phyloP scores from a whole-genome alignment of 2,113 vertebrate species.

The Oceanites oceanicus region DNA sequence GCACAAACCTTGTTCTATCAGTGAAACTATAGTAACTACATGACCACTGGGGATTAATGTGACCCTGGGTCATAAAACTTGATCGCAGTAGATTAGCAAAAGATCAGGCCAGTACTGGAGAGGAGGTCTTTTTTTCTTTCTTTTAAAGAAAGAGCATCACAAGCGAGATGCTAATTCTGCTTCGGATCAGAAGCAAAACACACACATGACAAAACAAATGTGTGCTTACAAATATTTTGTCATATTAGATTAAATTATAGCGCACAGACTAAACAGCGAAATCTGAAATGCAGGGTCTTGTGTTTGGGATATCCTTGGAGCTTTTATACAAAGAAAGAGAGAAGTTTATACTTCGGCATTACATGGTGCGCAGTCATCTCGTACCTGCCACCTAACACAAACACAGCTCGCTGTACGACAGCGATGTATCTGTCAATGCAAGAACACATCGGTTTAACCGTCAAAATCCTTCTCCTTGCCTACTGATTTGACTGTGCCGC shows the following conservation, averaged over 20 bases:
- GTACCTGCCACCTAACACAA: slow-evolving; percentile 23
- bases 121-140: background rate
- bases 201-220: slow-evolving; percentile 26
- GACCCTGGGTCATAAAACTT: slow-evolving; percentile 48
- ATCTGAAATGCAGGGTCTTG: slow-evolving; percentile 30
- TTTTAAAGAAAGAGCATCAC: background rate
- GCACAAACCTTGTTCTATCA: slow-evolving; percentile 15
- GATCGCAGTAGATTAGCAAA: slow-evolving; percentile 35
- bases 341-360: slow-evolving; percentile 35
- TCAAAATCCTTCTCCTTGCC: background rate
- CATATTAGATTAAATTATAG: slow-evolving; percentile 63
- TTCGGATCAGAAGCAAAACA: background rate
- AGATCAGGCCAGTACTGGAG: background rate
- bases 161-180: background rate
- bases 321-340: slow-evolving; percentile 56
- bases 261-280: slow-evolving; percentile 59
- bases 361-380: background rate
- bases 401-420: background rate
- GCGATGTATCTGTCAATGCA: background rate
- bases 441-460: background rate
- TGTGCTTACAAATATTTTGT: slow-evolving; percentile 69
- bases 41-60: slow-evolving; percentile 34
- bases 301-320: slow-evolving; percentile 58
- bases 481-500: background rate
- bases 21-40: slow-evolving; percentile 64